Evolutionary conservation across 2,888 invertebrate species (phyloP), one percentile per base, ranked within the genome.

Genomic region (Amaurobius ferox): DNA sequence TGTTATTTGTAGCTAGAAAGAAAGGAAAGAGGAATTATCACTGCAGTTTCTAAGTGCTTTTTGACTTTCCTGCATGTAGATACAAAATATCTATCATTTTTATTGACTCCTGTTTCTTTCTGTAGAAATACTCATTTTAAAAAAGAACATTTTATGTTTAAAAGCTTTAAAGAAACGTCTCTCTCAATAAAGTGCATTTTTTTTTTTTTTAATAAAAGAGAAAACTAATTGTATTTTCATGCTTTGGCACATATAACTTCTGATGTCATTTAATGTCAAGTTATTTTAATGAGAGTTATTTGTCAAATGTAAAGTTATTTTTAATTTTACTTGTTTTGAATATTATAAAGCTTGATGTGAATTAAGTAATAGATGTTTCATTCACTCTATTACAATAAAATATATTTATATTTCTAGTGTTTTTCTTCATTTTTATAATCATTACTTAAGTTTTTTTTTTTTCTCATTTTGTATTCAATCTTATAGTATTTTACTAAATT

Each of bases 1-100:
- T 55, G 55, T 55, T 16, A 19, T 55, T 55, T 55, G 23, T 55
- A 55, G 55, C 55, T 55, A 55, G 55, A 55, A 55, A 23, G 23
- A 9, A 55, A 23, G 23, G 55, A 55, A 55, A 55, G 35, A 35
- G 35, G 35, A 55, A 55, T 19, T 19, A 55, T 6, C 19, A 55
- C 23, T 55, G 55, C 55, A 23, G 55, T 55, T 55, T 55, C 16
- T n/a, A 16, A 3, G 55, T 55, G 55, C 55, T 55, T 55, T 55
- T 55, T 2, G 23, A 23, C 23, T 55, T 55, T 23, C 55, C 19
- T 35, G 35, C 35, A 35, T 35, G 5, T 35, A 35, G 35, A 35
- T 35, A 9, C 35, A 35, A 7, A 35, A 35, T 35, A 9, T 9
- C 5, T 35, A 7, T 35, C 35, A 44, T 16, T 44, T 44, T 9